Evolutionary conservation across 2,888 invertebrate genomes (phyloP), one percentile per base, ranked within the genome.

Genomic region (Scaeva pyrastri): DNA sequence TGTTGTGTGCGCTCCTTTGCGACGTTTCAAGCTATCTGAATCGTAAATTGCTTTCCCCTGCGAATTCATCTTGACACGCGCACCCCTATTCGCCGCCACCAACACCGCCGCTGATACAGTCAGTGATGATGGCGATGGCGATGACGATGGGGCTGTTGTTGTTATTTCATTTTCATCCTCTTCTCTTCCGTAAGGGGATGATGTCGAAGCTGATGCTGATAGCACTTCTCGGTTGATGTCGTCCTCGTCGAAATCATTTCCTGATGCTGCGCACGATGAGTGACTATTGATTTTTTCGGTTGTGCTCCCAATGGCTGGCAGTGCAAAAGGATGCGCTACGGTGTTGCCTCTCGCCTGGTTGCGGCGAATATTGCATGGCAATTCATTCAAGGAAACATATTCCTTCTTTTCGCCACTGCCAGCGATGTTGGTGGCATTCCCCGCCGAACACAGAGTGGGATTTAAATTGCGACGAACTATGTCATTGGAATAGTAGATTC

Each of bases 11-110:
- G 96, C 95, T 82, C 96, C 96, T 93, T 96, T 96, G 88, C 92
- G 91, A 89, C 97, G 94, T 90, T 95, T 96, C 88, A 97, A 93
- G 90, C 97, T 97, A 89, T 97, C 97, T 21, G 97, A 97, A 87
- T 96, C 96, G 93, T 96, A 97, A 83, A 97, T 96, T 56, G 97
- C 96, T 94, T 96, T 96, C 70, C 97, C 98, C 90, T 96, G 96
- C 26, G 97, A 96, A 92, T 97, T 97, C 56, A 97, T 93, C 43
- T 96, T 96, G 50, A 97, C 97, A 90, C 97, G 94, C 23, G 96
- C 87, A 88, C 89, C 89, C 88, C 88, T 90, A 75, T 89, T 88
- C 21, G 86, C 85, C 21, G 88, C 73, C 23, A 82, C 81, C 21
- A 84, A 83, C 21, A 88, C 73, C 23, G 84, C 81, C n/a, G 88